Base-by-base conservation (phyloP, 2,888 invertebrate species). In the Oligia fasciuncula region DNA sequence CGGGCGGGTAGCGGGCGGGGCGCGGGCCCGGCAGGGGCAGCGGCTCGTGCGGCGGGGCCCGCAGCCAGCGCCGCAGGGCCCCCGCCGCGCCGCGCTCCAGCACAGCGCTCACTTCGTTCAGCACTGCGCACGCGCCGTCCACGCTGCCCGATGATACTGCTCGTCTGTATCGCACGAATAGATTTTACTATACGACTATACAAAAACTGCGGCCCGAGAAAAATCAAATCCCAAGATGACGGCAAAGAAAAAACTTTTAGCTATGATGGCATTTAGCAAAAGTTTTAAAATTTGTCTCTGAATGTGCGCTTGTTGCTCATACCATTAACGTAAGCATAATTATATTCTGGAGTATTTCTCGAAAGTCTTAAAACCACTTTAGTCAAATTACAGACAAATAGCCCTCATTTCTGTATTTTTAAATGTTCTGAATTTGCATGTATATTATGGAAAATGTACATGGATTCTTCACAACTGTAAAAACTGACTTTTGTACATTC, bases 81-180 rank as follows among this genome's bases (percentile, higher is more conserved):
- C 46, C 81, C 2, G 87, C 87, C 74, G 86, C 92, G 46, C 98
- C 98, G 63, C 98, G 98, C 96, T 99, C 99, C 81, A 99, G 96
- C 84, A 98, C 97, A 0, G 98, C 97, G 89, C 98, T 98, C 8
- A 98, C 99, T 94, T 99, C 99, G 96, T 99, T 99, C 51, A 99
- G 98, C 89, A 99, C 98, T 4, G 99, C 99, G 97, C 99, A 99
- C 69, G 99, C 98, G 74, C 99, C 99, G 95, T 99, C 99, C 80
- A 99, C 97, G 92, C 99, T 99, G 92, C 98, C 98, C 87, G 98
- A 98, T 11, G 98, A 98, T 87, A 99, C 97, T n/a, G 99, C 98
- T 85, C 99, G 98, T 87, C 99, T 98, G 89, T 13, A 6, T 23
- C n/a, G 19, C 13, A 43, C 9, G 9, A 14, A 19, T 2, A 35